Percentiles rank a stretch among this genome's conserved stretches.
Evolutionary conservation across 2,888 invertebrate genomes (phyloP).

Genomic region (Prenolepis imparis): DNA sequence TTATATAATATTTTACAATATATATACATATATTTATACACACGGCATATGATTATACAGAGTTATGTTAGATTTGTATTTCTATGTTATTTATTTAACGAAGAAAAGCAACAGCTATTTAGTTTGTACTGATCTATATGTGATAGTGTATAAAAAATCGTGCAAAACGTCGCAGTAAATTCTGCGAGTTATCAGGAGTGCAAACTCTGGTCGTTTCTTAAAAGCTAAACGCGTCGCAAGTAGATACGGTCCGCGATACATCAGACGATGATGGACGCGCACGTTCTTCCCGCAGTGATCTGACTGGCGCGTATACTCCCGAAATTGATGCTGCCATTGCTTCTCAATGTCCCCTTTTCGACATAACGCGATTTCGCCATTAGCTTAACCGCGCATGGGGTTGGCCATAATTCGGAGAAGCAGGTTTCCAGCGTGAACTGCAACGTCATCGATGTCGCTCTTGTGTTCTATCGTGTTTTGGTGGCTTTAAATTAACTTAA

Average conservation of each 20-base stretch:
- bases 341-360: conserved; percentile 29
- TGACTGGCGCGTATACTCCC: neutral
- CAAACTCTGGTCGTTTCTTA: conserved; percentile 4
- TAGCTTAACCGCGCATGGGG: conserved; percentile 45
- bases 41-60: neutral
- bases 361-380: conserved; percentile 60
- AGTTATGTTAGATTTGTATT: neutral
- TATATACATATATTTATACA: neutral
- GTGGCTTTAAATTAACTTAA: neutral
- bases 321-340: conserved; percentile 25
- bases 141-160: neutral
- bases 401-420: conserved; percentile 36
- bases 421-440: neutral
- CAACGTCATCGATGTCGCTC: conserved; percentile 10
- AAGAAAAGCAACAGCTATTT: conserved; percentile 2
- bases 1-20: too few relatives aligned
- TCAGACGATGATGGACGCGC: conserved; percentile 39
- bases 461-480: neutral
- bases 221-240: conserved; percentile 26
- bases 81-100: neutral
- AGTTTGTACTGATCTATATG: neutral
- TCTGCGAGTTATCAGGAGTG: neutral
- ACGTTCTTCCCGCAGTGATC: neutral
- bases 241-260: conserved; percentile 21
- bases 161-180: neutral